These are phyloP conservation scores for Eleginops maclovinus DNA, from an alignment of 2,113 vertebrate species.

Conservation along the genomic window DNA sequence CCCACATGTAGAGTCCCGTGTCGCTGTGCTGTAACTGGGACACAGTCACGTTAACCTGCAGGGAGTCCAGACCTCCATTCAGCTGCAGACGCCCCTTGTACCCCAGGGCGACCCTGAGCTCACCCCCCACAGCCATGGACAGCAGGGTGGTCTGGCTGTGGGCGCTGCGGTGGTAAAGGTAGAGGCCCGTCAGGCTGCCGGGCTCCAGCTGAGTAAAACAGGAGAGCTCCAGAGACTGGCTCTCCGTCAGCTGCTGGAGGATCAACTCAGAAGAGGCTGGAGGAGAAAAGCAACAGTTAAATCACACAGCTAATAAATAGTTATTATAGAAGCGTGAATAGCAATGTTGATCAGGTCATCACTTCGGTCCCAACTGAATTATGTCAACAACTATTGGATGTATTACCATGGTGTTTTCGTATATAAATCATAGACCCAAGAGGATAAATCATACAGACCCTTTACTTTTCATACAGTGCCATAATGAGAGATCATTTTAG, in stretches of 20 bases:
- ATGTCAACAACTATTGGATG: background rate
- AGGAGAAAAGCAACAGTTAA: background rate
- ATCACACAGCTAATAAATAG: background rate
- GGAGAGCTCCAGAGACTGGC: slow-evolving; percentile 63
- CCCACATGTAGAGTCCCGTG: slow-evolving; percentile 74
- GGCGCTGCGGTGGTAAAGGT: slow-evolving; percentile 64
- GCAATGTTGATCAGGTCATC: background rate
- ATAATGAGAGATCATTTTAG: too few species aligned
- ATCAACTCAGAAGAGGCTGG: slow-evolving; percentile 61
- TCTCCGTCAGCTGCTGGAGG: slow-evolving; percentile 44
- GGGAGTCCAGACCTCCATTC: slow-evolving; percentile 17
- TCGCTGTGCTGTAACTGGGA: slow-evolving; percentile 48
- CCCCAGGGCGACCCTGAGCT: slow-evolving; percentile 12
- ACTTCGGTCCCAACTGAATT: background rate
- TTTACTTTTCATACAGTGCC: too few species aligned
- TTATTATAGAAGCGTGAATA: background rate
- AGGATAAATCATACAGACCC: too few species aligned
- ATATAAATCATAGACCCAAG: too few species aligned
- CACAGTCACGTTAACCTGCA: slow-evolving; percentile 67
- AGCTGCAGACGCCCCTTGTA: slow-evolving; percentile 58
- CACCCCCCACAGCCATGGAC: slow-evolving; percentile 28
- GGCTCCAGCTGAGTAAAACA: slow-evolving; percentile 37
- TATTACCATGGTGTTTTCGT: background rate
- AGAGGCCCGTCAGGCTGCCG: slow-evolving; percentile 32
- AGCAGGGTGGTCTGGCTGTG: slow-evolving; percentile 72